These are phyloP conservation scores for Catamblyrhynchus diadema DNA, from an alignment of 2,797 vertebrate species.

Conservation along the genomic window DNA sequence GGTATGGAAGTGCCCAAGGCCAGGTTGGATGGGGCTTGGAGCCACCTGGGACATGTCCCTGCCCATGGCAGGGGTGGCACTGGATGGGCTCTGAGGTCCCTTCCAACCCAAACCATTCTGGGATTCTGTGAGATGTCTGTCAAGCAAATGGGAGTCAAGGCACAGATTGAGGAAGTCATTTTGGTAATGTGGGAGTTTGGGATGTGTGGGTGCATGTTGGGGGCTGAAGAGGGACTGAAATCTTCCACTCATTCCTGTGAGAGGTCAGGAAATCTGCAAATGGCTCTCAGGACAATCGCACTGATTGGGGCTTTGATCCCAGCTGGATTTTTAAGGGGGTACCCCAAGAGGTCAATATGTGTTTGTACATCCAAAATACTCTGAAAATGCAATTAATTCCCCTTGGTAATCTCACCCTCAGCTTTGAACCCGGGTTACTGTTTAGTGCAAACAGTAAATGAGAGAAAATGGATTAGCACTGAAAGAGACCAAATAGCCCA, in stretches of 20 bases:
- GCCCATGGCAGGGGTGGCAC: not conserved
- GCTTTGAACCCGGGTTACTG: not conserved
- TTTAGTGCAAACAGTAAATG: not conserved
- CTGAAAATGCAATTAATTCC: not conserved
- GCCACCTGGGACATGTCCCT: rapidly evolving
- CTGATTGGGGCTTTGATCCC: not conserved
- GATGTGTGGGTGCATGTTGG: not conserved
- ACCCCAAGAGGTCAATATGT: too few relatives aligned
- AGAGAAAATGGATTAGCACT: not conserved
- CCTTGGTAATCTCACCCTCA: not conserved
- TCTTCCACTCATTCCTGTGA: not conserved
- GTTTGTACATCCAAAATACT: rapidly evolving
- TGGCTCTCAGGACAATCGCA: not conserved
- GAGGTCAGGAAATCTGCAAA: not conserved
- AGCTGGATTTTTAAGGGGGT: not conserved
- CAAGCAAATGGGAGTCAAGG: not conserved
- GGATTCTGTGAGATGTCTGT: too few relatives aligned
- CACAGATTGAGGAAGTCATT: not conserved
- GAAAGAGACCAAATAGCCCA: not conserved
- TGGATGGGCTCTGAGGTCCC: not conserved
- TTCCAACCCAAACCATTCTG: not conserved
- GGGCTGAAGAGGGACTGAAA: not conserved
- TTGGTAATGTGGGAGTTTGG: not conserved
- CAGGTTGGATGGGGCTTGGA: rapidly evolving
- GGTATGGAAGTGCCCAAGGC: too few relatives aligned